phyloP scores from a whole-genome alignment of 2,113 vertebrate species.

The Callipepla californica region DNA sequence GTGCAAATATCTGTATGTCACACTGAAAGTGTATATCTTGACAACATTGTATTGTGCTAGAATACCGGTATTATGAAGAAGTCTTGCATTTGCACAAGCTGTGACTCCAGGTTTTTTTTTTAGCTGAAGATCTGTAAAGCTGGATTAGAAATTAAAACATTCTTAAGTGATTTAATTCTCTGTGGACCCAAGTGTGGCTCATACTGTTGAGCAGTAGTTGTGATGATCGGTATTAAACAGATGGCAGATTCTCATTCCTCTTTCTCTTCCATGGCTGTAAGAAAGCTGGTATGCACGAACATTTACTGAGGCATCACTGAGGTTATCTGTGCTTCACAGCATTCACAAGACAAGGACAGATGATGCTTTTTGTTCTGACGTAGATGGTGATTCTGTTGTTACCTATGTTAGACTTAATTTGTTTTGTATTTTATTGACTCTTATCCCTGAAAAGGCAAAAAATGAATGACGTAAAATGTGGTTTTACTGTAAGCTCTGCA shows the following conservation, averaged over 20 bases:
- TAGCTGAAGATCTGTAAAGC: background rate
- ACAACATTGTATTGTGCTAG: background rate
- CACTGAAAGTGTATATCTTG: background rate
- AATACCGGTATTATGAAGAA: conserved; percentile 10
- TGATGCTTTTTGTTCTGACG: background rate
- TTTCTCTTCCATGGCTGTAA: background rate
- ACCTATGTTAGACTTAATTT: background rate
- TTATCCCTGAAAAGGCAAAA: background rate
- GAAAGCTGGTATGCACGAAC: background rate
- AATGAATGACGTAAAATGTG: background rate
- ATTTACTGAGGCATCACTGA: background rate
- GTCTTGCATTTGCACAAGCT: background rate
- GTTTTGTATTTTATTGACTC: background rate
- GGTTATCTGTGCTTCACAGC: background rate
- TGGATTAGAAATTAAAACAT: background rate
- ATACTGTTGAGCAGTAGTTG: background rate
- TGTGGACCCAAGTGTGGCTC: background rate
- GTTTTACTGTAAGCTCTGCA: conserved; percentile 41
- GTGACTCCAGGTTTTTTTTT: background rate
- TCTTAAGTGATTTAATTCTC: background rate
- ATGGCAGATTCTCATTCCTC: background rate
- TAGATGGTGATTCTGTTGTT: background rate
- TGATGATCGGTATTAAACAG: background rate
- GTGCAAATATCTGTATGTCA: background rate
- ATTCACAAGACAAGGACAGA: background rate